Percentiles rank a stretch among this genome's conserved stretches.
phyloP scores from a whole-genome alignment of 1,140 invertebrate genomes.

The Drosophila funebris region DNA sequence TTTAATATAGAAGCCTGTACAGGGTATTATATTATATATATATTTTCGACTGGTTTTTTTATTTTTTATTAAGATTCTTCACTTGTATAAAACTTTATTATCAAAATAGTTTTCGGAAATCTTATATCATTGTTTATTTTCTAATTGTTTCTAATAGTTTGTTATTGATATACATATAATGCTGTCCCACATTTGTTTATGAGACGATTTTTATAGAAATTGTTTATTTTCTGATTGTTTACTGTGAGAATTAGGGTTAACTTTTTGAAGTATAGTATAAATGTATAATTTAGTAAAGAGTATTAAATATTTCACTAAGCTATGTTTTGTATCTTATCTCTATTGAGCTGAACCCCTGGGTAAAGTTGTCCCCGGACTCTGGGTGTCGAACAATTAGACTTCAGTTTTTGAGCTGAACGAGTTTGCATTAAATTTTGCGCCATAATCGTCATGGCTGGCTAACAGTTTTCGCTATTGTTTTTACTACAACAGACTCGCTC shows the following conservation, averaged over 20 bases:
- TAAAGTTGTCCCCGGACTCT: slow-evolving; percentile 9
- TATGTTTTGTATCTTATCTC: slow-evolving; percentile 2
- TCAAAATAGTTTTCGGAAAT: no score
- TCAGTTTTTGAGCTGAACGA: slow-evolving; percentile 28
- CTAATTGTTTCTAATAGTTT: no score
- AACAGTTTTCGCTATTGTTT: slow-evolving; percentile 73
- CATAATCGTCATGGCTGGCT: slow-evolving; percentile 69
- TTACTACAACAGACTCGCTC: slow-evolving; percentile 4
- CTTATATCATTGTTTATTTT: no score
- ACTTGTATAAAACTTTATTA: no score
- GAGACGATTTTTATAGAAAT: no score
- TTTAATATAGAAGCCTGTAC: no score
- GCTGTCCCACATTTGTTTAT: no score
- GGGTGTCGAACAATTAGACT: slow-evolving; percentile 14
- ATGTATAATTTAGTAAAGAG: background rate
- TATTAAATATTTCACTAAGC: background rate
- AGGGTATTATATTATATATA: no score
- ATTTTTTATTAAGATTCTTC: no score
- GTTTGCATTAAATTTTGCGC: slow-evolving; percentile 64
- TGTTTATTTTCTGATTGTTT: background rate
- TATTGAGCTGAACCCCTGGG: slow-evolving; percentile 20
- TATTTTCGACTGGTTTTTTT: no score
- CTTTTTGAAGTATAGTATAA: background rate
- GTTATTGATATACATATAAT: no score
- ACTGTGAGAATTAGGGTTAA: background rate